phyloP scores from a whole-genome alignment of 2,888 invertebrate species.

The Tipula lateralis region DNA sequence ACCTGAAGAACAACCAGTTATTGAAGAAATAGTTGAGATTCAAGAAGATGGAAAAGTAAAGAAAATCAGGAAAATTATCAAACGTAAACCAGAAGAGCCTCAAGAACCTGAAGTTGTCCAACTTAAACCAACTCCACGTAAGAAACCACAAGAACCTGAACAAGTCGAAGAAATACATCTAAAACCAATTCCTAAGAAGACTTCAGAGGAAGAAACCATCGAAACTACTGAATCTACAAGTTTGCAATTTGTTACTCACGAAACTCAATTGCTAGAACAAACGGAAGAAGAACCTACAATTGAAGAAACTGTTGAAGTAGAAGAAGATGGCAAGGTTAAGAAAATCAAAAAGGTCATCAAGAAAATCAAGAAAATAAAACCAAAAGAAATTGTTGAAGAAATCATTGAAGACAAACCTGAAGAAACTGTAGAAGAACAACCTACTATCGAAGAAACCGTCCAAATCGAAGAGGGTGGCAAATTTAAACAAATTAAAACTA shows the following conservation, averaged over 20 bases:
- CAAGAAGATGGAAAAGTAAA: conserved; percentile 33
- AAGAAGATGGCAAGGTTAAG: background rate
- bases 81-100: conserved; percentile 30
- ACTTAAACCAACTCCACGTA: conserved; percentile 37
- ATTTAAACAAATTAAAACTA: conserved; percentile 43
- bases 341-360: conserved; percentile 32
- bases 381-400: background rate
- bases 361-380: background rate
- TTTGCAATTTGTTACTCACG: background rate
- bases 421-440: conserved; percentile 37
- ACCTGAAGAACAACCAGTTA: conserved; percentile 31
- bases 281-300: conserved; percentile 36
- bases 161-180: conserved; percentile 38
- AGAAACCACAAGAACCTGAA: conserved; percentile 36
- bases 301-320: background rate
- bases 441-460: conserved; percentile 35
- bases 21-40: conserved; percentile 32
- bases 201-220: conserved; percentile 36
- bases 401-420: background rate
- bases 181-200: conserved; percentile 32
- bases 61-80: background rate
- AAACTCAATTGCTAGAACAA: conserved; percentile 31
- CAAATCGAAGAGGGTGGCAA: conserved; percentile 36
- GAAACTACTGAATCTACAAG: conserved; percentile 42
- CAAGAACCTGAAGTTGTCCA: conserved; percentile 37